Percentiles rank a stretch among this genome's conserved stretches.
Evolutionary conservation across 2,113 vertebrate genomes (phyloP).

Genomic region (Hemiscyllium ocellatum): DNA sequence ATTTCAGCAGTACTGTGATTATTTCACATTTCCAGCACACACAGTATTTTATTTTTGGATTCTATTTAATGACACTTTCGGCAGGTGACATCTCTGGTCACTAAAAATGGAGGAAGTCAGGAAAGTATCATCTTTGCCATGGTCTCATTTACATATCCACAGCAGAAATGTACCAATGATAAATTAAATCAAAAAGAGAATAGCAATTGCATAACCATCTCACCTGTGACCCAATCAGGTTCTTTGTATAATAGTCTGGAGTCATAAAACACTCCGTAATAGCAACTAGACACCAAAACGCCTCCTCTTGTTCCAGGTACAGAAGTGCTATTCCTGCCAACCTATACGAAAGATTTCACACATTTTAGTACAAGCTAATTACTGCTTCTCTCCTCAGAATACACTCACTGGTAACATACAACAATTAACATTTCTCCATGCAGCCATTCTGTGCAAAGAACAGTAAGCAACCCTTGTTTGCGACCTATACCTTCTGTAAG

Average conservation of each 20-base stretch:
- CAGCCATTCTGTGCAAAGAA: background rate
- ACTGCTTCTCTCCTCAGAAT: background rate
- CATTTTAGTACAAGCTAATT: background rate
- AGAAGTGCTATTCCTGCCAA: conserved; percentile 86
- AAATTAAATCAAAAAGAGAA: background rate
- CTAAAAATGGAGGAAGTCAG: background rate
- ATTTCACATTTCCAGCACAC: no score
- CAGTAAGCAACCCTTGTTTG: background rate
- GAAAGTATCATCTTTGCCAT: background rate
- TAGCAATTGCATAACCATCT: background rate
- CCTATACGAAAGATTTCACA: conserved; percentile 49
- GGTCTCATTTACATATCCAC: background rate
- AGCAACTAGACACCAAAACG: conserved; percentile 92
- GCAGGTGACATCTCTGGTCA: background rate
- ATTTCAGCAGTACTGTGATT: no score
- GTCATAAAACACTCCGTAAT: conserved; percentile 98
- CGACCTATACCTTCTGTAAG: no score
- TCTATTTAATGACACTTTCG: background rate
- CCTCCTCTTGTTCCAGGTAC: conserved; percentile 92
- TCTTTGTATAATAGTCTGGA: conserved; percentile 96
- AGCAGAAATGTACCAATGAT: background rate
- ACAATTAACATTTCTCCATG: background rate
- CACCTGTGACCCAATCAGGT: conserved; percentile 93
- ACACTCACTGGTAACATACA: background rate
- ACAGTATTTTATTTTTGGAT: no score